Base-by-base conservation (phyloP, 2,888 invertebrate species). In the Leptogaster cylindrica region DNA sequence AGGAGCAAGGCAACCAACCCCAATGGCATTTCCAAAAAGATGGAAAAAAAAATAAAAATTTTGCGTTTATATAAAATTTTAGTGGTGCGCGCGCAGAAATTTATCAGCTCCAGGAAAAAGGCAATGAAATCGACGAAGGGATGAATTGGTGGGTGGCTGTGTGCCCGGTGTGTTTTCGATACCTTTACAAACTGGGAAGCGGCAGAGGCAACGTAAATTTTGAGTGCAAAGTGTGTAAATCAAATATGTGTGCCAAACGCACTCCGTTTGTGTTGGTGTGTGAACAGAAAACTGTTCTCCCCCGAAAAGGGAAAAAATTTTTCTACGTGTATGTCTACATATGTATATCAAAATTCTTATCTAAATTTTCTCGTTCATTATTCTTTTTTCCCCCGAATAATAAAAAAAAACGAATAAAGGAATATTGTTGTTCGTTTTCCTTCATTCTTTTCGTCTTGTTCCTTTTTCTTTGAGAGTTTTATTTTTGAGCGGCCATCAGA, bases 181-280 rank as follows among this genome's bases (percentile, higher is more conserved):
- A 52, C 36, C 58, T 36, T 36, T 39, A 58, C 39, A 58, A 33
- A 39, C 36, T 14, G 61, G 44, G 25, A 10, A 61, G 12, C 25
- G 44, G 8, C 14, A 27, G 28, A 25, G 44, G 27, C 10, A 61
- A 61, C 25, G 44, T 61, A 61, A 61, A 61, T 63, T 63, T 63
- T 63, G 63, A 63, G 39, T 63, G 46, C 63, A 63, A 63, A 63
- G 46, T 63, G 63, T 63, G 63, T 63, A 63, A 63, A 63, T 63
- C 46, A 63, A 63, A 46, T 63, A 46, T 63, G 46, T 46, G 46
- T 63, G 63, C 46, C 46, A 63, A 46, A 63, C 63, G 63, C 46
- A 63, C 31, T 63, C 31, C 23, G 12, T 12, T 14, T 58, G 39
- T 44, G 61, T 61, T 41, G 27, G 39, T 28, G 61, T 27, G 61